phyloP scores from a whole-genome alignment of 2,113 vertebrate genomes.

The Ptyas mucosa region DNA sequence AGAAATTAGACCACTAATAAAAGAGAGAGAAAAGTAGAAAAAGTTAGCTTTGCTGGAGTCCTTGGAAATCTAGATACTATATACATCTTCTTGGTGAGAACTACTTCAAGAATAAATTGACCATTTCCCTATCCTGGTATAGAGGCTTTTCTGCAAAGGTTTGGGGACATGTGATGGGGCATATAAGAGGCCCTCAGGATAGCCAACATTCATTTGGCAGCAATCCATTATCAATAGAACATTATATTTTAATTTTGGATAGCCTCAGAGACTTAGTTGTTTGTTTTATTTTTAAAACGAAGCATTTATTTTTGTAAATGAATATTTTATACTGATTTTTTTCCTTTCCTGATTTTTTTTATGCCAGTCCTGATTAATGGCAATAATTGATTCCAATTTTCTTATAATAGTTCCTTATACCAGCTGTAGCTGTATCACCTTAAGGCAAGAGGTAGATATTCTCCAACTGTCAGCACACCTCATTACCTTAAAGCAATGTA shows the following conservation, averaged over 20 bases:
- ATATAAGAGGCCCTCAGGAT: neutral
- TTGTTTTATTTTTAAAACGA: neutral
- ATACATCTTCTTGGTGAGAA: too few relatives aligned
- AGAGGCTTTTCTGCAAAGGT: neutral
- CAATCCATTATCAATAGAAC: neutral
- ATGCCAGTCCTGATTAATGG: neutral
- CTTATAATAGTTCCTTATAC: neutral
- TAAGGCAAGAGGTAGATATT: neutral
- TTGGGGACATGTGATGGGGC: neutral
- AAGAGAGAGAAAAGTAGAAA: neutral
- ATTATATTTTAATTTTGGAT: neutral
- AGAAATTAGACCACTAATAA: neutral
- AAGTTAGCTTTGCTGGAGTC: neutral
- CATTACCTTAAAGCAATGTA: neutral
- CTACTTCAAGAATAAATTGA: neutral
- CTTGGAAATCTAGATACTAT: neutral
- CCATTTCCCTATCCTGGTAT: neutral
- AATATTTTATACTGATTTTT: neutral
- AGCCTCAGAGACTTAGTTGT: neutral
- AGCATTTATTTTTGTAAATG: neutral
- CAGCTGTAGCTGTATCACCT: neutral
- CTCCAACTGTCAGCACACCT: neutral
- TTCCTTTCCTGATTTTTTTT: neutral
- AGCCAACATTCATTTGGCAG: neutral
- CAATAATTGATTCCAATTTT: slow-evolving; percentile 7